phyloP scores from a whole-genome alignment of 2,797 vertebrate genomes.

The Dendrocincla tyrannina region DNA sequence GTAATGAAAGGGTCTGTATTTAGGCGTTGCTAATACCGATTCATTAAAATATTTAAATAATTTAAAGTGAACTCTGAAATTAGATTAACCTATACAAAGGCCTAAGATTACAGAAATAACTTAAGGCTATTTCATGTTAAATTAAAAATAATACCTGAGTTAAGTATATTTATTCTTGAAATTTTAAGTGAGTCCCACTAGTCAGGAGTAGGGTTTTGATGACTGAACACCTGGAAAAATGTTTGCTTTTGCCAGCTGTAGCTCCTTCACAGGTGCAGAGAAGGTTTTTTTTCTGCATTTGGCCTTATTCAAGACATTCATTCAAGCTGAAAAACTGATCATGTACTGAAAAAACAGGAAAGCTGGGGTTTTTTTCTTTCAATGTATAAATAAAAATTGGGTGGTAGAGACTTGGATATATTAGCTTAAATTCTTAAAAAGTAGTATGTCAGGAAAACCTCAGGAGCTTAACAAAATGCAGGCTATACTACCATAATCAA shows the following conservation, averaged over 20 bases:
- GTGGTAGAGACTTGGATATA: background rate
- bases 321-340: constrained; percentile 6
- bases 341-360: background rate
- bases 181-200: background rate
- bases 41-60: background rate
- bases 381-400: background rate
- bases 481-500: background rate
- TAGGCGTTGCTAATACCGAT: background rate
- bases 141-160: constrained; percentile 11
- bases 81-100: background rate
- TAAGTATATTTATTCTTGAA: constrained; percentile 3
- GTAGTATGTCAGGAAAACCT: background rate
- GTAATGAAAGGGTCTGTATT: background rate
- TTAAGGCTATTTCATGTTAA: background rate
- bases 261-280: constrained; percentile 39
- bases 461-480: background rate
- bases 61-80: constrained; percentile 15
- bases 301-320: background rate
- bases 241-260: constrained; percentile 49
- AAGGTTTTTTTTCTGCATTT: background rate
- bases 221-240: constrained; percentile 49
- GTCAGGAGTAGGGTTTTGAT: background rate
- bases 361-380: background rate
- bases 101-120: constrained; percentile 6
- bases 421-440: background rate